These are phyloP conservation scores for Nibea coibor DNA, from an alignment of 2,113 vertebrate genomes.

Conservation along the genomic window DNA sequence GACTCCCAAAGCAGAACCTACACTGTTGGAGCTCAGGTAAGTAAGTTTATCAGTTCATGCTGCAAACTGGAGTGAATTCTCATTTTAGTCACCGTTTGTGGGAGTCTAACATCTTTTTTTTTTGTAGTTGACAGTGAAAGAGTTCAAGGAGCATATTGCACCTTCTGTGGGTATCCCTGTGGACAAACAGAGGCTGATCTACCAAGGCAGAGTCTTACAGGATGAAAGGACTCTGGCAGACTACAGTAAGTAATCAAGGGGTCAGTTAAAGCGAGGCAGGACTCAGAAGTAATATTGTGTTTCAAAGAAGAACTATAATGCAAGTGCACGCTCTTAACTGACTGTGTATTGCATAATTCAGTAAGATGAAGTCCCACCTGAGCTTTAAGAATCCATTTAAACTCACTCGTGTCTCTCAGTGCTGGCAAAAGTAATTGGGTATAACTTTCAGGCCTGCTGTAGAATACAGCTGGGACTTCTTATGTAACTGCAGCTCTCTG, in stretches of 20 bases:
- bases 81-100: neutral
- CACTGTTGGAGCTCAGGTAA: constrained; percentile 90
- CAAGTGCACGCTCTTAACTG: neutral
- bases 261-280: neutral
- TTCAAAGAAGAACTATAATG: neutral
- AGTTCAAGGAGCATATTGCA: constrained; percentile 94
- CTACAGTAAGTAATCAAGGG: constrained; percentile 86
- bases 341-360: too few relatives aligned
- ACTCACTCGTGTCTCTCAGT: neutral
- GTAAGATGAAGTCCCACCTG: neutral
- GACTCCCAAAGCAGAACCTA: constrained; percentile 94
- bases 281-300: neutral
- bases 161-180: constrained; percentile 90
- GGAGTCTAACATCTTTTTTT: neutral
- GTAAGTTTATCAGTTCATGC: constrained; percentile 70
- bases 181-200: constrained; percentile 94
- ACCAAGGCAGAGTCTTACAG: constrained; percentile 93
- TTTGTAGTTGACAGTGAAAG: constrained; percentile 89
- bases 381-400: neutral
- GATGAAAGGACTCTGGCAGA: constrained; percentile 92
- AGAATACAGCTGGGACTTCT: neutral
- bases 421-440: neutral
- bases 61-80: neutral
- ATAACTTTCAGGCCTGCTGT: too few relatives aligned
- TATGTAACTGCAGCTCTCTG: neutral